Evolutionary conservation across 2,797 vertebrate species (phyloP).

Genomic region (Amblyopsis hoosieri): DNA sequence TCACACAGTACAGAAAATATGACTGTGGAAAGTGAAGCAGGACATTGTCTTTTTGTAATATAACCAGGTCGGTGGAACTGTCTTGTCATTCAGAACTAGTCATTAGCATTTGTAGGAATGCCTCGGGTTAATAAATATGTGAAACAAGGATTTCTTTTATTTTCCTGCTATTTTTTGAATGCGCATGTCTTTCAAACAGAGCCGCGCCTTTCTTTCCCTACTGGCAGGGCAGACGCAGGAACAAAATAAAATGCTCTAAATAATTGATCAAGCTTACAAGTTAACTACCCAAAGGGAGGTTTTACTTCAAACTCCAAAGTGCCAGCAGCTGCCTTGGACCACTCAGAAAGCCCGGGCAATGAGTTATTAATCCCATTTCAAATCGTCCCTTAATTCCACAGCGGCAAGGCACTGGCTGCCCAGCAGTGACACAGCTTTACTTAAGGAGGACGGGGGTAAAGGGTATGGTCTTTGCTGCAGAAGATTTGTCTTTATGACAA

Average conservation of each 20-base stretch:
- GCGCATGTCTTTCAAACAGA: slow-evolving; percentile 41
- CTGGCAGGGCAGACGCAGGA: slow-evolving; percentile 46
- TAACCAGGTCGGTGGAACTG: too few species aligned
- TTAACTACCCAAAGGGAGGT: slow-evolving; percentile 70
- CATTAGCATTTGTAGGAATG: neutral
- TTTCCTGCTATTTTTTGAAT: slow-evolving; percentile 16
- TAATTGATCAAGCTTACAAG: slow-evolving; percentile 72
- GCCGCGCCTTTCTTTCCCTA: slow-evolving; percentile 38
- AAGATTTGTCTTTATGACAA: slow-evolving; percentile 69
- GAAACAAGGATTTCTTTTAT: too few species aligned
- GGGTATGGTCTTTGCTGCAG: slow-evolving; percentile 55
- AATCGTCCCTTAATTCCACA: slow-evolving; percentile 55
- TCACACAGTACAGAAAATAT: slow-evolving; percentile 3
- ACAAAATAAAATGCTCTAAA: slow-evolving; percentile 67
- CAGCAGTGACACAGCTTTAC: slow-evolving; percentile 59
- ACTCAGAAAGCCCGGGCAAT: slow-evolving; percentile 46
- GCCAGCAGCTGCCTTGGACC: slow-evolving; percentile 44
- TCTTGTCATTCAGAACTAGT: slow-evolving; percentile 28
- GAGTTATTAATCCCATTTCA: slow-evolving; percentile 65
- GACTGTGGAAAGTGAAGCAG: neutral
- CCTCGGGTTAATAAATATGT: neutral
- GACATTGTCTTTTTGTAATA: slow-evolving; percentile 18
- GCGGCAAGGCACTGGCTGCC: slow-evolving; percentile 62
- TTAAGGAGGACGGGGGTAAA: slow-evolving; percentile 41
- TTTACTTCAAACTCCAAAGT: slow-evolving; percentile 68